phyloP scores from a whole-genome alignment of 2,888 invertebrate species.

The Agapostemon virescens region DNA sequence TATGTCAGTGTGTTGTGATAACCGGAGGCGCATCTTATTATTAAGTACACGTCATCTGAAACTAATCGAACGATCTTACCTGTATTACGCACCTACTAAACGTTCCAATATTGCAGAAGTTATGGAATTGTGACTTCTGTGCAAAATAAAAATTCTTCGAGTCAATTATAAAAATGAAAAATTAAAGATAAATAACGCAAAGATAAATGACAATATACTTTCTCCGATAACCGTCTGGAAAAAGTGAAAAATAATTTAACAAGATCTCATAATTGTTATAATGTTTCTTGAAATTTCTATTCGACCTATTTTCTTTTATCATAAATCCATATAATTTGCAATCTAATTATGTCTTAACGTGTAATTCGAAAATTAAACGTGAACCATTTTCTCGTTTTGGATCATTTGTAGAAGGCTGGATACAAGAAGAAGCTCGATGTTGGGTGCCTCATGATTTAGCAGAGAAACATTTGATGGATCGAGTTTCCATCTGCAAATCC shows the following conservation, averaged over 20 bases:
- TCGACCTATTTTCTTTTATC: not conserved
- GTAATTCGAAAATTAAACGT: no score
- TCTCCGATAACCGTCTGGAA: no score
- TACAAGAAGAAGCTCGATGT: no score
- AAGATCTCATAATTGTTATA: not conserved
- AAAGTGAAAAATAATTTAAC: not conserved
- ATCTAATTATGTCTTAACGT: no score
- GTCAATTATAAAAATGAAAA: not conserved
- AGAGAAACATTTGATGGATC: no score
- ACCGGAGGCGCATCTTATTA: conserved; percentile 17
- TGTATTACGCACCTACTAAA: not conserved
- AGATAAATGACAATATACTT: no score
- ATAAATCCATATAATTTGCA: not conserved
- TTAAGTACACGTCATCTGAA: conserved; percentile 22
- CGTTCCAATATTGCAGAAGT: not conserved
- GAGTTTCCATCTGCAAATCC: no score
- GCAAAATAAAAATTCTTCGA: no score
- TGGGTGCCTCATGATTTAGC: no score
- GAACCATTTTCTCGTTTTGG: no score
- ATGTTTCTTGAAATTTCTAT: not conserved
- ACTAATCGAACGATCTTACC: conserved; percentile 37
- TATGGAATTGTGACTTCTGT: not conserved
- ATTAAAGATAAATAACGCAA: not conserved
- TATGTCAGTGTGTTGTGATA: not conserved
- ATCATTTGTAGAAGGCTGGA: no score